Evolutionary conservation across 2,797 vertebrate genomes (phyloP).

Genomic region (Lepilemur ruficaudatus): DNA sequence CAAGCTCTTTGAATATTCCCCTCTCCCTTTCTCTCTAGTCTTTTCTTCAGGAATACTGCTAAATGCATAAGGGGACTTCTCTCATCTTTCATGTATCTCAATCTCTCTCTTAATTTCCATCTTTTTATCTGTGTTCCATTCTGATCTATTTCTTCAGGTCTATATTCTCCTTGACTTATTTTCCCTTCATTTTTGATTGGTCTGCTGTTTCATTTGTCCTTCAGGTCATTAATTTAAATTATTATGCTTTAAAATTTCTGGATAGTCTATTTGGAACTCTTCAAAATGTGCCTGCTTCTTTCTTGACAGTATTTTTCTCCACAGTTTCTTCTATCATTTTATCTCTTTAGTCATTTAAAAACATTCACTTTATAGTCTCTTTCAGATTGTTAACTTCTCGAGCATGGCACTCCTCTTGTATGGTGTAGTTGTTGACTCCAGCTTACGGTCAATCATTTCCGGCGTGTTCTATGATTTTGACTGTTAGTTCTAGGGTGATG

Average conservation of each 20-base stretch:
- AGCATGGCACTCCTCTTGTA: neutral
- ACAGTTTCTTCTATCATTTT: neutral
- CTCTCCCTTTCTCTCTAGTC: neutral
- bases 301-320: neutral
- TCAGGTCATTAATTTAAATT: neutral
- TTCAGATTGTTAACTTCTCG: neutral
- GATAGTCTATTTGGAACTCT: neutral
- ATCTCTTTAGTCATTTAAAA: neutral
- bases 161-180: neutral
- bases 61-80: neutral
- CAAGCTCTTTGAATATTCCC: neutral
- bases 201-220: neutral
- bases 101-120: neutral
- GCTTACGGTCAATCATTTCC: neutral
- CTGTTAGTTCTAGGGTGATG: neutral
- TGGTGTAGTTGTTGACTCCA: neutral
- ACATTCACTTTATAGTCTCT: neutral
- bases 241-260: neutral
- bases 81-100: neutral
- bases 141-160: neutral
- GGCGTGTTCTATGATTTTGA: neutral
- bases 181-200: constrained; percentile 19
- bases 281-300: neutral
- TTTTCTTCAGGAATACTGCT: neutral
- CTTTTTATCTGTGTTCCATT: neutral